Evolutionary conservation across 1,140 invertebrate genomes (phyloP), one percentile per base, ranked within the genome.

Genomic region (Sinonovacula constricta): DNA sequence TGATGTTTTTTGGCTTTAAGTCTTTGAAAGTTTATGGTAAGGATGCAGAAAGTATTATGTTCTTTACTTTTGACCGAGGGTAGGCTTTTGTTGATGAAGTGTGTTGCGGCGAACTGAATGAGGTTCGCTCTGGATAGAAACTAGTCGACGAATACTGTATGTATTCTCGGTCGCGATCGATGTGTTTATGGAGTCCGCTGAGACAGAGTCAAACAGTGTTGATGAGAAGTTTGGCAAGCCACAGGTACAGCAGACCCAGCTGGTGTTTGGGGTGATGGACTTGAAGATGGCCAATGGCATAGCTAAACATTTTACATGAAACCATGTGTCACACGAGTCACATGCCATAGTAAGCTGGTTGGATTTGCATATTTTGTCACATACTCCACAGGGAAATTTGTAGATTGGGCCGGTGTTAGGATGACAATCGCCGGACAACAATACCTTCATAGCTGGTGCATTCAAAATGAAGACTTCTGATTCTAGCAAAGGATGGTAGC

Each of bases 241-340:
- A 65, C 62, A 65, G 7, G 62, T 36, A 24, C 31, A 65, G 31
- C 62, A 65, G 22, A 65, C 45, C 62, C 62, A 65, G 22, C 62
- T 65, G 2, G 24, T 26, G 24, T 65, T 65, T 3, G 31, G 18
- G 2, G 30, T 34, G 10, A 65, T 39, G 14, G 2, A 2, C 10
- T 2, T 14, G 30, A 36, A 65, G 18, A 36, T 26, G 45, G 12
- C n/a, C 18, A 65, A 26, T n/a, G 62, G 62, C 62, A 65, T 65
- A 65, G 3, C 24, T 4, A 65, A 4, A 65, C 62, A 65, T 3
- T 36, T 39, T 24, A 22, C 22, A 26, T 65, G 62, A 36, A 39
- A 65, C 62, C 62, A 65, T 18, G 22, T n/a, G 22, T 65, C 62
- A 65, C 62, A 65, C 3, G 62, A 65, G 33, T 65, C 62, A 65